Percentiles rank a stretch among this genome's conserved stretches.
phyloP scores from a whole-genome alignment of 2,113 vertebrate genomes.

The Psophia crepitans region DNA sequence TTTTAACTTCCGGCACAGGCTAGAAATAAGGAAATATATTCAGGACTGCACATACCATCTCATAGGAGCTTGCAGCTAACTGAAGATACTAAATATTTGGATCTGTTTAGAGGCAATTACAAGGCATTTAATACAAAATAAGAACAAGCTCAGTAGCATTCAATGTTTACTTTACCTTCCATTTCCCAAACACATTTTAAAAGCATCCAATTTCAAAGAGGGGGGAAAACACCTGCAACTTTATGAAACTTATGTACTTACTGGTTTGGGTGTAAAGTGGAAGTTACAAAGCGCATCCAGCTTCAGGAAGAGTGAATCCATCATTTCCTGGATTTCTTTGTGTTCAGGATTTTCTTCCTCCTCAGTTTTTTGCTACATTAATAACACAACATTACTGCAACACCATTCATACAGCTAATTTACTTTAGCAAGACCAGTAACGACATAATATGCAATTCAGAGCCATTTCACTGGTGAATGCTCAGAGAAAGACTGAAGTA shows the following conservation, averaged over 20 bases:
- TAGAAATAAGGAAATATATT: slow-evolving; percentile 51
- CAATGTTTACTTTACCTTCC: not conserved
- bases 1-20: slow-evolving; percentile 91
- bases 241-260: slow-evolving; percentile 64
- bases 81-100: not conserved
- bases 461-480: not conserved
- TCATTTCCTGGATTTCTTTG: slow-evolving; percentile 90
- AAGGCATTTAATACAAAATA: not conserved
- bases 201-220: not conserved
- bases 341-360: slow-evolving; percentile 91
- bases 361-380: slow-evolving; percentile 81
- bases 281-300: slow-evolving; percentile 95
- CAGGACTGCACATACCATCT: not conserved
- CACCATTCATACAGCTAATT: not conserved
- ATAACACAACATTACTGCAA: not conserved
- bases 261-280: slow-evolving; percentile 94
- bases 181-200: not conserved
- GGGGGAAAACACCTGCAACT: fast-evolving
- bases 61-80: not conserved
- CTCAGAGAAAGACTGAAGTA: not conserved
- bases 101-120: not conserved
- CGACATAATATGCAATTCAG: not conserved
- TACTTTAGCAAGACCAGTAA: not conserved
- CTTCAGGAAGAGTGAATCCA: slow-evolving; percentile 92
- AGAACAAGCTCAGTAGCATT: not conserved